Percentiles rank a stretch among this genome's conserved stretches.
Evolutionary conservation across 2,888 invertebrate genomes (phyloP).

Genomic region (Plemyria rubiginata): DNA sequence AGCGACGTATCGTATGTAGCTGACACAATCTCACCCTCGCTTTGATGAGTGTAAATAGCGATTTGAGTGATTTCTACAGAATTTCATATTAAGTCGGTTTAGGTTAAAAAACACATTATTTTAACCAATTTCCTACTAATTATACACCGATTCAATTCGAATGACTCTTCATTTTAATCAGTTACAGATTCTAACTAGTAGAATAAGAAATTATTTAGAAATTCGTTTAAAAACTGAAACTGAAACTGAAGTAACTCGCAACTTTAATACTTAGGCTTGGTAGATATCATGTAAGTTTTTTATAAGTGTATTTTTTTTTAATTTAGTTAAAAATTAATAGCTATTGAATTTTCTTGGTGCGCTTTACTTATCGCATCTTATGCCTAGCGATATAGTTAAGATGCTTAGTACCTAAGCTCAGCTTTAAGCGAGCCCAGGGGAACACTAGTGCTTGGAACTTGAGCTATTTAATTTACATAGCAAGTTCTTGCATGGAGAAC

Average conservation of each 20-base stretch:
- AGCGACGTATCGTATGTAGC: conserved; percentile 58
- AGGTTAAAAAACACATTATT: neutral
- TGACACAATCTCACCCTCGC: conserved; percentile 52
- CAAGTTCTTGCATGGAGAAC: conserved; percentile 29
- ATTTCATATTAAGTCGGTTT: conserved; percentile 24
- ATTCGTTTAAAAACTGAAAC: too few relatives aligned
- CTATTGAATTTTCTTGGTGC: conserved; percentile 12
- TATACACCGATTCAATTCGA: too few relatives aligned
- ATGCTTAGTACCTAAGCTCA: conserved; percentile 38
- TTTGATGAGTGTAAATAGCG: conserved; percentile 57
- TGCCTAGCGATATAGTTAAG: conserved; percentile 34
- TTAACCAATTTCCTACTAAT: neutral
- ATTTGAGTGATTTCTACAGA: conserved; percentile 40
- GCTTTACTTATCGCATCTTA: conserved; percentile 20
- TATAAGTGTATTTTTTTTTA: too few relatives aligned
- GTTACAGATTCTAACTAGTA: too few relatives aligned
- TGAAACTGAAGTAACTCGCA: too few relatives aligned
- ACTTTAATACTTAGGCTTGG: neutral
- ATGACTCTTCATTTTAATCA: too few relatives aligned
- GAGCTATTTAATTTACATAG: conserved; percentile 42
- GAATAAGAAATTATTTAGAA: too few relatives aligned
- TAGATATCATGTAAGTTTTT: too few relatives aligned
- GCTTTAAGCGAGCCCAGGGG: conserved; percentile 41
- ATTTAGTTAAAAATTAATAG: too few relatives aligned
- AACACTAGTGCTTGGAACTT: conserved; percentile 34